Evolutionary conservation across 92 coral and sea anemone genomes (phyloP), one percentile per base, ranked within the genome.

Genomic region (Porites rus): DNA sequence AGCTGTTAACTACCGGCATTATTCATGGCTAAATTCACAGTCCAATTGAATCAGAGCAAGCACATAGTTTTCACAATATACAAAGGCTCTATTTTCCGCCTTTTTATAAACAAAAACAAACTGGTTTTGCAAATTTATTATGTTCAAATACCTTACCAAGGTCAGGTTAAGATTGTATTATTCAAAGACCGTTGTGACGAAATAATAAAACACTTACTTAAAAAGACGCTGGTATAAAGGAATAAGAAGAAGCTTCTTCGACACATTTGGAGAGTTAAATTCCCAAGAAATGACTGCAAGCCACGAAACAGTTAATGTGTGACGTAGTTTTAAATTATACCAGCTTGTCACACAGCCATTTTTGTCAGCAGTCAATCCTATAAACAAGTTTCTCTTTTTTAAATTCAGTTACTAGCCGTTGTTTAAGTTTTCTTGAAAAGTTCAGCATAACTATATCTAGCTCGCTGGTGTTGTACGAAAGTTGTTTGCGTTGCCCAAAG

Each of bases 61-160:
- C 8, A n/a, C n/a, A 14, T 8, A 8, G 21, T 13, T 12, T n/a
- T 74, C 24, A 4, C 25, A n/a, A 19, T 53, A 21, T 3, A 16
- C 7, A 24, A 17, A 56, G 12, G 61, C 61, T 3, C 61, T 56
- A 19, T 72, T 38, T n/a, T n/a, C 10, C 14, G 22, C 12, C 25
- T 72, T 72, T 9, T 67, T 58, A 19, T 51, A 56, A 25, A 81
- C 18, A 43, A 71, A 25, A 61, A 22, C 77, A 71, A 82, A 52
- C 17, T 25, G 7, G 19, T 72, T 73, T 21, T 83, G 80, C 87
- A 74, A 62, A 62, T 74, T 61, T 25, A n/a, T 73, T 83, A 74
- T 74, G 28, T 18, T 73, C 51, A 8, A 10, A 59, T 72, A 14
- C 22, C 71, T 46, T 70, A 38, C 46, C 46, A 38, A 38, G 46